Evolutionary conservation across 2,888 invertebrate genomes (phyloP).

Genomic region (Brenthis ino): DNA sequence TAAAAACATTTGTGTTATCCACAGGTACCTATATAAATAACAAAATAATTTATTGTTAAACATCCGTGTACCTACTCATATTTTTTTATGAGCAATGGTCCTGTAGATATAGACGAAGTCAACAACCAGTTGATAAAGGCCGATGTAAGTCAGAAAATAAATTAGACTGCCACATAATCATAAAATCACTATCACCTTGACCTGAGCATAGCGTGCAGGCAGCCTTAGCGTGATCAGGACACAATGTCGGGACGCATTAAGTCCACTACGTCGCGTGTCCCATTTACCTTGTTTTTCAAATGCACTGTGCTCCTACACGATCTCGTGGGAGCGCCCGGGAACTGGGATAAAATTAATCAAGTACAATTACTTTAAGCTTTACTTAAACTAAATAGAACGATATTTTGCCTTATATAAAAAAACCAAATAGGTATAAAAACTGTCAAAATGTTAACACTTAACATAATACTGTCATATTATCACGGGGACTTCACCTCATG

Average conservation of each 20-base stretch:
- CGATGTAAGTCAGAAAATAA: background rate
- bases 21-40: too few species aligned
- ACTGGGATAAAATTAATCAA: slow-evolving; percentile 26
- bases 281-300: slow-evolving; percentile 52
- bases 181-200: slow-evolving; percentile 25
- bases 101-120: too few species aligned
- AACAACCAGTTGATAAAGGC: too few species aligned
- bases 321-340: slow-evolving; percentile 35
- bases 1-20: background rate
- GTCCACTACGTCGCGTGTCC: slow-evolving; percentile 45
- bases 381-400: background rate
- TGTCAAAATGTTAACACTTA: background rate
- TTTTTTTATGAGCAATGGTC: too few species aligned
- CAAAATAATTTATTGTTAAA: too few species aligned
- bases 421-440: too few species aligned
- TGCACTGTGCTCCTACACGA: slow-evolving; percentile 26
- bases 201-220: slow-evolving; percentile 21
- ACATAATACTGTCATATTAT: background rate
- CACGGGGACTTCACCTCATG: background rate
- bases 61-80: too few species aligned
- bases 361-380: slow-evolving; percentile 13
- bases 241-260: slow-evolving; percentile 52
- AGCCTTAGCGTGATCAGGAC: slow-evolving; percentile 27
- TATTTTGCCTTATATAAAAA: too few species aligned
- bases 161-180: slow-evolving; percentile 1